Evolutionary conservation across 2,888 invertebrate species (phyloP).

Genomic region (Pyrgus malvae): DNA sequence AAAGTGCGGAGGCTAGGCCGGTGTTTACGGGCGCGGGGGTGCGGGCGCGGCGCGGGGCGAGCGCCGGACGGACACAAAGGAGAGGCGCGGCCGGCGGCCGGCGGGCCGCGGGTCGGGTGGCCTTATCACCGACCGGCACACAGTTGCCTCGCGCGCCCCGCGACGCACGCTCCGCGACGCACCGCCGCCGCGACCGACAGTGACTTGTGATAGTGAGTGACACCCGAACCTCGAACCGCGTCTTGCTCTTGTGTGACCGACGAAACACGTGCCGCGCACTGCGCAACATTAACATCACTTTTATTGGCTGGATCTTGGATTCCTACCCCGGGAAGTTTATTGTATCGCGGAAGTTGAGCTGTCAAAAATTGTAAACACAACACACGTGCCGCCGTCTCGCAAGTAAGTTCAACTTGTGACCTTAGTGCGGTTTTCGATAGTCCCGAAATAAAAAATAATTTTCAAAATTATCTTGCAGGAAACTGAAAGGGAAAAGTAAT

Average conservation of each 20-base stretch:
- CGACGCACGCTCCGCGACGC: conserved; percentile 56
- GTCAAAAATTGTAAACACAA: conserved; percentile 72
- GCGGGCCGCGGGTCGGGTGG: conserved; percentile 66
- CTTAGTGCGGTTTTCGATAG: not conserved
- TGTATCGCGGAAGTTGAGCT: conserved; percentile 56
- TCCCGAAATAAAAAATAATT: too few relatives aligned
- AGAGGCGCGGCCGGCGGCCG: conserved; percentile 73
- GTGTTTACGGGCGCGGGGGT: conserved; percentile 54
- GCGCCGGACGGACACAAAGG: conserved; percentile 79
- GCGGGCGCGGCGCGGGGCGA: conserved; percentile 45
- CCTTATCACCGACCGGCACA: conserved; percentile 74
- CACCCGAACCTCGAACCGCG: conserved; percentile 44
- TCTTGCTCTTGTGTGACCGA: conserved; percentile 25
- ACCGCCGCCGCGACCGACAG: conserved; percentile 38
- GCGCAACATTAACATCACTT: conserved; percentile 51
- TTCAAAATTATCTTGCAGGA: too few relatives aligned
- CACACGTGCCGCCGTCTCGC: conserved; percentile 71
- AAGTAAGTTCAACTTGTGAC: conserved; percentile 60
- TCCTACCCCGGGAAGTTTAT: conserved; percentile 48
- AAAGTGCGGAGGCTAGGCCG: conserved; percentile 68
- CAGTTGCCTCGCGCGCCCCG: conserved; percentile 71
- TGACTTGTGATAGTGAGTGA: conserved; percentile 56
- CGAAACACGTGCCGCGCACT: conserved; percentile 58
- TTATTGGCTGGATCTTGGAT: conserved; percentile 52
- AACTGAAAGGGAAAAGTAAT: too few relatives aligned